Evolutionary conservation across 2,888 invertebrate species (phyloP).

Genomic region (Andrena trimmerana): DNA sequence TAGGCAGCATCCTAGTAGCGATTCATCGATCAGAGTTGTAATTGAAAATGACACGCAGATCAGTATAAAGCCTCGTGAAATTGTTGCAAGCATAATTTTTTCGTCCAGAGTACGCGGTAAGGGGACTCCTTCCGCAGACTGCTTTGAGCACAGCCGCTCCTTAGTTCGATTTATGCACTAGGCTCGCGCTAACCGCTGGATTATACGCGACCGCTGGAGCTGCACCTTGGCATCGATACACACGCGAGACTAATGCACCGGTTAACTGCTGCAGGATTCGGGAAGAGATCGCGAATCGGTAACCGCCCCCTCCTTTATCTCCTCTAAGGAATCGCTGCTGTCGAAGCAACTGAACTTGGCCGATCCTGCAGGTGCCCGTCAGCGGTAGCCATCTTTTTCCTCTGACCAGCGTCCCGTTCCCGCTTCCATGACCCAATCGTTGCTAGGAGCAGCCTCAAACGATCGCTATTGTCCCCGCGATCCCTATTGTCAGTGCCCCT

Average conservation of each 20-base stretch:
- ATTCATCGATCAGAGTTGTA: too few relatives aligned
- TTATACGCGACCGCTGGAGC: slow-evolving; percentile 60
- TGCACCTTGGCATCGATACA: slow-evolving; percentile 61
- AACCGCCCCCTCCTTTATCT: slow-evolving; percentile 71
- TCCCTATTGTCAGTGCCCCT: neutral
- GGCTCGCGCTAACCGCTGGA: slow-evolving; percentile 58
- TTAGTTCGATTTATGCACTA: slow-evolving; percentile 68
- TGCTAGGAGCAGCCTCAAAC: neutral
- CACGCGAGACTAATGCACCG: slow-evolving; percentile 59
- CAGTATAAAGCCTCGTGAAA: too few relatives aligned
- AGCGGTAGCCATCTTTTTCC: slow-evolving; percentile 24
- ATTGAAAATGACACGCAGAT: too few relatives aligned
- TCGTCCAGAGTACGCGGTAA: neutral
- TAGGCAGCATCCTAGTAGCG: neutral
- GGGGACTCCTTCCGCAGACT: slow-evolving; percentile 25
- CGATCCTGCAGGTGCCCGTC: slow-evolving; percentile 57
- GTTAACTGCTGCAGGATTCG: slow-evolving; percentile 70
- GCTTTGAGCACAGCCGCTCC: slow-evolving; percentile 37
- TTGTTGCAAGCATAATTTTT: neutral
- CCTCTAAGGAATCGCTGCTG: slow-evolving; percentile 65
- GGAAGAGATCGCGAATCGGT: slow-evolving; percentile 69
- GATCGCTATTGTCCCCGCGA: neutral
- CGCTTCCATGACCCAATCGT: neutral
- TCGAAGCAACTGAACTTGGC: slow-evolving; percentile 17
- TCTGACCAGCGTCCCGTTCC: neutral